Evolutionary conservation across 2,113 vertebrate species (phyloP), one percentile per base, ranked within the genome.

Genomic region (Alligator sinensis): DNA sequence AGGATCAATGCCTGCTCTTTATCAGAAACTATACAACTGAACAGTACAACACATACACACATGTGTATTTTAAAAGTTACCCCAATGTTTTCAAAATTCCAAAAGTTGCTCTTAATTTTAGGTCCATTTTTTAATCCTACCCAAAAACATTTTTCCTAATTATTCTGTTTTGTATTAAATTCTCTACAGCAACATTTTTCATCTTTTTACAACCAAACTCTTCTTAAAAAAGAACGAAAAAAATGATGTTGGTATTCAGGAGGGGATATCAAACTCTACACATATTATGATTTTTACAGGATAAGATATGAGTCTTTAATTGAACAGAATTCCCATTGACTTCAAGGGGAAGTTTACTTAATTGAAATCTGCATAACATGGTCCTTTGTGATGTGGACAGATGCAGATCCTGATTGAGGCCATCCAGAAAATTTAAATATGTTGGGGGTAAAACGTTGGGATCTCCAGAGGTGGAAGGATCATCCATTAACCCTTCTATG

Each of bases 61-160:
- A 78, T 81, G 62, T 0, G 3, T 75, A 66, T 78, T 66, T 80
- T 19, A 57, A 14, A 94, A 27, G 14, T 68, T 30, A 3, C 1
- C 0, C 2, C 11, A 74, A 64, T 79, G 83, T 83, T 0, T 2
- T 87, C 91, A 58, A 28, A 13, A 58, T n/a, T 54, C n/a, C 34
- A 63, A 75, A 30, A 30, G 6, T 30, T 47, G 30, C 2, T 63
- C 87, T 30, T 5, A 9, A 5, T 2, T 83, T 72, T 59, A 57
- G 8, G 5, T 17, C 82, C 5, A 27, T 30, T 90, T 89, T 76
- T 70, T 2, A 27, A 18, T 2, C 16, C 83, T 72, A 38, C 47
- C 25, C 22, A 58, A 10, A 0, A 0, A 5, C 34, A 27, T 10
- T 2, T 34, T 59, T 24, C 34, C 30, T 28, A 66, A 75, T 66